Percentiles rank a stretch among this genome's conserved stretches.
Conservation (phyloP, 1,140 invertebrate genomes). For the Lordiphosa collinella region DNA sequence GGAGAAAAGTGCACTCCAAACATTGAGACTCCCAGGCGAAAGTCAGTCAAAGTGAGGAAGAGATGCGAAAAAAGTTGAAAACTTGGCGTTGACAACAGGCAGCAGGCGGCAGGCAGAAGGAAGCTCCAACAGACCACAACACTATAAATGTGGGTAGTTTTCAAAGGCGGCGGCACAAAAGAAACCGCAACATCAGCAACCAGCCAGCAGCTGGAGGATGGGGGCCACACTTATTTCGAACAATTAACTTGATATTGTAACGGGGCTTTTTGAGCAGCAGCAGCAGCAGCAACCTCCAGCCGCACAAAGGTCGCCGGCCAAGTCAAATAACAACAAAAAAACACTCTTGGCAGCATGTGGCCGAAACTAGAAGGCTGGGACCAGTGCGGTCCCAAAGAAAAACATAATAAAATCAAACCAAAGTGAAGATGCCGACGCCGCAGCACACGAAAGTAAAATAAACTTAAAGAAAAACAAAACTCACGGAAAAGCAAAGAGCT, state of each 20-base stretch:
- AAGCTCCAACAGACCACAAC: conserved; percentile 48
- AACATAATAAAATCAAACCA: conserved; percentile 77
- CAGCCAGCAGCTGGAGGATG: conserved; percentile 8
- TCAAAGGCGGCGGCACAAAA: conserved; percentile 64
- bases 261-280: conserved; percentile 42
- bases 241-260: conserved; percentile 78
- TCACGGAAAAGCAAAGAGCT: conserved; percentile 60
- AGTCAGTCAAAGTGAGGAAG: conserved; percentile 58
- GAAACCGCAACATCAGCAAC: conserved; percentile 75
- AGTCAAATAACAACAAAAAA: conserved; percentile 58
- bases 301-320: conserved; percentile 45
- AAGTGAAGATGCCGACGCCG: conserved; percentile 61
- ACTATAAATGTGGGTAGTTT: conserved; percentile 73
- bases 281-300: conserved; percentile 22
- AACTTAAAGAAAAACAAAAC: conserved; percentile 76
- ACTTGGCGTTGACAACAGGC: conserved; percentile 60
- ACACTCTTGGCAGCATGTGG: conserved; percentile 66
- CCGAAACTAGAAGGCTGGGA: conserved; percentile 40
- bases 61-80: conserved; percentile 1
- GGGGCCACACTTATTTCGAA: conserved; percentile 72
- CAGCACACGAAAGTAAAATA: conserved; percentile 75
- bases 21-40: conserved; percentile 41
- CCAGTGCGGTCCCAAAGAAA: conserved; percentile 69
- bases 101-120: conserved; percentile 11
- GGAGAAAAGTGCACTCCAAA: conserved; percentile 70